Evolutionary conservation across 2,113 vertebrate species (phyloP).

Genomic region (Dolichallabes microphthalmus): DNA sequence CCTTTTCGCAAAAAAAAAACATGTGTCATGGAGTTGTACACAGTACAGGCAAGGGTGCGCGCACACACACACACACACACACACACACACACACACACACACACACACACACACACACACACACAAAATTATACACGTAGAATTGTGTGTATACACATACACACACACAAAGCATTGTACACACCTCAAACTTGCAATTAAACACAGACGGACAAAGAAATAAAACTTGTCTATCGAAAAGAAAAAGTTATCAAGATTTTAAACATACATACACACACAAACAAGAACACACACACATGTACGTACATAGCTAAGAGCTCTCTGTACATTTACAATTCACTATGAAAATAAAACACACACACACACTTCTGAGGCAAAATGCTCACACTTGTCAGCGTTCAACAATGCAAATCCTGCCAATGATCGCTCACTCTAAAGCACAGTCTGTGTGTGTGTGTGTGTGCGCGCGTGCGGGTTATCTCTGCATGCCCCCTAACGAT

Average conservation of each 20-base stretch:
- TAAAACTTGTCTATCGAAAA: too few relatives aligned
- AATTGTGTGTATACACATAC: neutral
- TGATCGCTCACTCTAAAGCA: constrained; percentile 53
- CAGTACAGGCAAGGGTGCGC: neutral
- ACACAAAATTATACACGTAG: neutral
- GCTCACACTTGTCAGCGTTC: constrained; percentile 56
- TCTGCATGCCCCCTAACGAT: constrained; percentile 63
- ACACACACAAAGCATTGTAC: neutral
- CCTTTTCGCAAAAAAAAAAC: neutral
- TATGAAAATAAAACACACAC: neutral
- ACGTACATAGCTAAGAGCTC: neutral
- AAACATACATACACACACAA: neutral
- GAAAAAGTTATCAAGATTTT: neutral
- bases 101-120: constrained; percentile 43
- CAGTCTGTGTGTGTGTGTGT: neutral
- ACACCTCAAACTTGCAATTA: neutral
- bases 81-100: neutral
- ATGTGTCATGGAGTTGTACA: neutral
- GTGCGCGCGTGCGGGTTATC: neutral
- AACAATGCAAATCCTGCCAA: constrained; percentile 67
- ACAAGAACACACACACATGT: neutral
- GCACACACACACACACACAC: constrained; percentile 41
- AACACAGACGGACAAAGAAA: too few relatives aligned
- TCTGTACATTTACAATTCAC: neutral
- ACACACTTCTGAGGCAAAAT: constrained; percentile 57